Conservation (phyloP, 2,113 vertebrate species). For the Bos taurus region ARS-UCD2.0 NC_037338.1:21362501-21363000, state of each 20-base stretch:
- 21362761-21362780: background rate
- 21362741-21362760: background rate
- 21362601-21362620: background rate
- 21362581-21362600: background rate
- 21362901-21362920: background rate
- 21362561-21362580: background rate
- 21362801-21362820: background rate
- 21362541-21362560: background rate
- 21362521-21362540: background rate
- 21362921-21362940: background rate
- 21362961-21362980: background rate
- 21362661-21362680: background rate
- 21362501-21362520: background rate
- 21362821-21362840: background rate
- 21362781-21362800: background rate
- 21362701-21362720: background rate
- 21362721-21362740: background rate
- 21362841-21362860: background rate
- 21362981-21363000: background rate
- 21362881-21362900: background rate
- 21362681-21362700: background rate
- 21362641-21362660: background rate
- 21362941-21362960: background rate
- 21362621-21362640: background rate
- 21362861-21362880: background rate